Percentiles rank a stretch among this genome's conserved stretches.
Evolutionary conservation across 2,797 vertebrate genomes (phyloP).

Genomic region (Amniataba percoides): DNA sequence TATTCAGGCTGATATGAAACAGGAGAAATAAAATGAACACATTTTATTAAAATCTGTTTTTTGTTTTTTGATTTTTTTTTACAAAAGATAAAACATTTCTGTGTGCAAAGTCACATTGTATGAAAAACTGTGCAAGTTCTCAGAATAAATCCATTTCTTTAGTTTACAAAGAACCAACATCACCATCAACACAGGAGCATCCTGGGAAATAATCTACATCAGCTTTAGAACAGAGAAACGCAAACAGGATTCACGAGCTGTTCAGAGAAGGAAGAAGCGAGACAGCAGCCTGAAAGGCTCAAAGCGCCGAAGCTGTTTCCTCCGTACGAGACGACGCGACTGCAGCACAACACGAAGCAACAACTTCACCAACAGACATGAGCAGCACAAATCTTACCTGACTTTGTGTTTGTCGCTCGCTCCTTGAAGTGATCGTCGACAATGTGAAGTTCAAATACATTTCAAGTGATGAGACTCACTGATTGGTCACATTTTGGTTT

Average conservation of each 20-base stretch:
- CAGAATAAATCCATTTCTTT: background rate
- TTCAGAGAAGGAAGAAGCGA: background rate
- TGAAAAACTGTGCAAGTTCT: conserved; percentile 32
- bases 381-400: too few species aligned
- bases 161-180: background rate
- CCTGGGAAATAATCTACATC: conserved; percentile 4
- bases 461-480: too few species aligned
- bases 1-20: background rate
- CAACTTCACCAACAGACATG: too few species aligned
- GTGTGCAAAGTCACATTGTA: conserved; percentile 33
- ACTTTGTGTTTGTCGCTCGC: too few species aligned
- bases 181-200: background rate
- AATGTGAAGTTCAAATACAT: too few species aligned
- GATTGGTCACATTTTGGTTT: too few species aligned
- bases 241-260: background rate
- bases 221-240: background rate
- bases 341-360: too few species aligned
- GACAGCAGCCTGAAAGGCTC: background rate
- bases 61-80: background rate
- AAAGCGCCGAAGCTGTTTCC: background rate
- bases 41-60: conserved; percentile 23
- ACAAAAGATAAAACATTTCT: conserved; percentile 11
- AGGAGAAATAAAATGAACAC: background rate
- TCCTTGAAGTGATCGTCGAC: too few species aligned
- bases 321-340: too few species aligned